Evolutionary conservation across 2,888 invertebrate genomes (phyloP).

Genomic region (Hanleya hanleyi): DNA sequence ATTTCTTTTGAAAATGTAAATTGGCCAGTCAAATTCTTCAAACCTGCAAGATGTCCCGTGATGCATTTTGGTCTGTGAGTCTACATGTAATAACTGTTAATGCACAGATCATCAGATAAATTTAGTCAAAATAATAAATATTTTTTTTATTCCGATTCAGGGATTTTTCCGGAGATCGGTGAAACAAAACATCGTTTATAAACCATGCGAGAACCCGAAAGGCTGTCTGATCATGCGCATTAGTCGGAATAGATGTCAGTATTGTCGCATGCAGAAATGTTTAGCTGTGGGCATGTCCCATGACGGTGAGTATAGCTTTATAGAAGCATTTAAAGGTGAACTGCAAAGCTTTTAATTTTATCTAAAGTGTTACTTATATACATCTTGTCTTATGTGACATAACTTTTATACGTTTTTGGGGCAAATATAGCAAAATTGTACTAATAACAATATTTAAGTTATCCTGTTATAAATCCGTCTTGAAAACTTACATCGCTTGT

Average conservation of each 20-base stretch:
- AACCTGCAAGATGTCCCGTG: neutral
- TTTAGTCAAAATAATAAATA: neutral
- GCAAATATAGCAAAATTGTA: too few relatives aligned
- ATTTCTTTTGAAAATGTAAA: too few relatives aligned
- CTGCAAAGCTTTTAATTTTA: too few relatives aligned
- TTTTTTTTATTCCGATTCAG: slow-evolving; percentile 39
- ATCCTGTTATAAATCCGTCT: too few relatives aligned
- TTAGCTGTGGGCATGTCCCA: slow-evolving; percentile 65
- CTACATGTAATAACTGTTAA: too few relatives aligned
- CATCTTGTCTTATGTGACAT: too few relatives aligned
- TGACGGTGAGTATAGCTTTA: slow-evolving; percentile 52
- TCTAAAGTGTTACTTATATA: too few relatives aligned
- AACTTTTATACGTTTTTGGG: too few relatives aligned
- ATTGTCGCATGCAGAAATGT: slow-evolving; percentile 66
- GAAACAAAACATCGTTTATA: slow-evolving; percentile 63
- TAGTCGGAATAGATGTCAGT: slow-evolving; percentile 65
- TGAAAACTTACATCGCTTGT: too few relatives aligned
- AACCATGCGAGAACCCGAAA: slow-evolving; percentile 61
- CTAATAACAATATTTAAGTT: too few relatives aligned
- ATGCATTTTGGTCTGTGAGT: neutral
- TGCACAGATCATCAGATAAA: neutral
- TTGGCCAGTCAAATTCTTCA: neutral
- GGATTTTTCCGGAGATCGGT: slow-evolving; percentile 67
- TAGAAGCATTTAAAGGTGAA: too few relatives aligned
- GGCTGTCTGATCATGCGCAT: slow-evolving; percentile 67